These are phyloP conservation scores for Regulus satrapa DNA, from an alignment of 2,113 vertebrate species.

Conservation along the genomic window DNA sequence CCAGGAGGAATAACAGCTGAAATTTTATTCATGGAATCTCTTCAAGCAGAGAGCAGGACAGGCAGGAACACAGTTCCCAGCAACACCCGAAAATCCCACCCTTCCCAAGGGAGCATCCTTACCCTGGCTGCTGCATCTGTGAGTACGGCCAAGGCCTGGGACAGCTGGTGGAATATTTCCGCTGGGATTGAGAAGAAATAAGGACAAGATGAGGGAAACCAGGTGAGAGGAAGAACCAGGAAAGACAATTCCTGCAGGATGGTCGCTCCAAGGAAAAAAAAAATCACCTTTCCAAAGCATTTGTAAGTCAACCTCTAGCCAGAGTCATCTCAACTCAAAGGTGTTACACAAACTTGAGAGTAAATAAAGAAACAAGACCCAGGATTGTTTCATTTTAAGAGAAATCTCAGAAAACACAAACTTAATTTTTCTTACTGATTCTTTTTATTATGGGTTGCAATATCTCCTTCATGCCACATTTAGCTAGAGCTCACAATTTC, in stretches of 20 bases:
- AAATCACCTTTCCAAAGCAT: background rate
- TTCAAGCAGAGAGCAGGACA: accelerated
- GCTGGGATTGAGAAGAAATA: slow-evolving; percentile 65
- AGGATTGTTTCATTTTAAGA: background rate
- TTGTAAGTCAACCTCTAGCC: background rate
- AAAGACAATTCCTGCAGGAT: background rate
- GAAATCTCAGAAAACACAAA: background rate
- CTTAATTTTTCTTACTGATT: background rate
- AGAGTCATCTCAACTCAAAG: background rate
- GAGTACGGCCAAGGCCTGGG: slow-evolving; percentile 92
- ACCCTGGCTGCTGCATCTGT: slow-evolving; percentile 92
- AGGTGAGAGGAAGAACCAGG: background rate
- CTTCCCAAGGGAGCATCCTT: slow-evolving; percentile 37
- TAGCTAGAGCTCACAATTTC: background rate
- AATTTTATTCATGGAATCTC: accelerated
- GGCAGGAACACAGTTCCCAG: accelerated
- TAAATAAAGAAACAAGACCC: background rate
- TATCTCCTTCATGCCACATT: background rate
- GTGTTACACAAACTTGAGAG: background rate
- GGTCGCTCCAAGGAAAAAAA: background rate
- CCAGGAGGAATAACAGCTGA: background rate
- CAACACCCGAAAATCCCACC: background rate
- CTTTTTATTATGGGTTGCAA: background rate
- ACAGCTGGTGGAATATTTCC: slow-evolving; percentile 94
- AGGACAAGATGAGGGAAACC: background rate